Evolutionary conservation across 2,113 vertebrate species (phyloP), one percentile per base, ranked within the genome.

Genomic region (Garra rufa): DNA sequence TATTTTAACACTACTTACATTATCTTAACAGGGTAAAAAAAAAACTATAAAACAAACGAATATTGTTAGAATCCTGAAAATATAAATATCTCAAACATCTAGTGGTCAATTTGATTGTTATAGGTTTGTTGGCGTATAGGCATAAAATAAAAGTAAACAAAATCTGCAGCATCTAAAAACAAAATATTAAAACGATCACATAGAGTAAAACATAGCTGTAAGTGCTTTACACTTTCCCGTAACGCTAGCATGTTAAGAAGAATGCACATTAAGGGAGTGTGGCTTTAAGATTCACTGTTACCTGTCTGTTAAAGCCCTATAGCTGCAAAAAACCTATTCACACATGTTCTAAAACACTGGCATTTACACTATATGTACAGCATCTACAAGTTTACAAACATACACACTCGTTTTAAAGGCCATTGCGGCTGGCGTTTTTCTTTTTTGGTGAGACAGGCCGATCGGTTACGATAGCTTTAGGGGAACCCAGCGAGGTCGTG

Each of bases 321-420:
- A 81, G 73, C 76, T 87, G 83, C 81, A 87, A 70, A 81, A 30
- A 65, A 30, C 55, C 84, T 55, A 74, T 65, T 57, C 57, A 75
- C 61, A 76, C 55, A 70, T 24, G 44, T 78, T 52, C 19, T 77
- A 83, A 86, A 86, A 82, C 21, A 76, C 73, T 81, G 63, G 74
- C 69, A 82, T 83, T 80, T 84, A 86, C 77, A 87, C 82, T 87
- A 84, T 89, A 87, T 90, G 52, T 90, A 90, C 88, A 90, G 73
- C 59, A 85, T 88, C 86, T 80, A 79, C 70, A 88, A 82, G 61
- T 85, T 74, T 86, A 89, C 79, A 83, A 69, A 88, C 52, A 83
- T 63, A 65, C 44, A 81, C 59, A 75, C 63, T 82, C 43, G n/a
- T 69, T 73, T 69, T 73, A 77, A 80, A 81, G 57, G 81, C 26